A percentile compares a stretch with the other conserved stretches of the same genome.
Evolutionary conservation across 1,140 invertebrate genomes (phyloP).

Genomic region (Lordiphosa stackelbergi): DNA sequence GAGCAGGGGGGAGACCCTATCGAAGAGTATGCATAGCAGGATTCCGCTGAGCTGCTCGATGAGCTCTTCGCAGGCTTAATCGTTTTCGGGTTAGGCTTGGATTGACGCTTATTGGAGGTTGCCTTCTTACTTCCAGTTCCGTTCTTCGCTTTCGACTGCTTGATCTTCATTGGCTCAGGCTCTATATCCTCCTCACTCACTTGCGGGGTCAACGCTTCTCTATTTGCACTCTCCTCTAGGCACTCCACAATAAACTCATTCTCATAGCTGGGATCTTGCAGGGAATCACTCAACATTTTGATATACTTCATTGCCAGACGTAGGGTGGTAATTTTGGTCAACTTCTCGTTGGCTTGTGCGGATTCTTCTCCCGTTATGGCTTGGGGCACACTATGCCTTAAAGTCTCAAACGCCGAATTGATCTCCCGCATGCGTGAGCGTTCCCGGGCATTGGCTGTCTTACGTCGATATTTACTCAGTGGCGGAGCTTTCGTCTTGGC

Average conservation of each 20-base stretch:
- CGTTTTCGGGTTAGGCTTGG: neutral
- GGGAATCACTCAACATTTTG: conserved; percentile 79
- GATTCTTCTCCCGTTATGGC: conserved; percentile 70
- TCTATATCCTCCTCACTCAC: conserved; percentile 30
- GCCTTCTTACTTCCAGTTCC: neutral
- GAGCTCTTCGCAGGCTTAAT: neutral
- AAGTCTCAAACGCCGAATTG: conserved; percentile 89
- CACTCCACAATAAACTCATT: conserved; percentile 62
- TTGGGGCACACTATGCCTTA: conserved; percentile 86
- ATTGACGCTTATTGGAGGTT: no score
- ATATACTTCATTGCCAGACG: conserved; percentile 93
- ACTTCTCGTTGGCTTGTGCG: conserved; percentile 82
- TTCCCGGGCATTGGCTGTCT: conserved; percentile 93
- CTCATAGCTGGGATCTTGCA: conserved; percentile 65
- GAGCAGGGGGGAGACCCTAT: conserved; percentile 48
- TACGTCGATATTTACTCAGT: conserved; percentile 91
- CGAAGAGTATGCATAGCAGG: conserved; percentile 58
- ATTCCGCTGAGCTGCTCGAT: conserved; percentile 46
- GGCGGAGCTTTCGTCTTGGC: conserved; percentile 87
- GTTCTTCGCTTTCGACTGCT: conserved; percentile 12
- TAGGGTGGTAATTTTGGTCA: conserved; percentile 94
- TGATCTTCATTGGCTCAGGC: conserved; percentile 20
- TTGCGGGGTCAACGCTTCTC: conserved; percentile 36
- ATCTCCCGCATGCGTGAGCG: conserved; percentile 91
- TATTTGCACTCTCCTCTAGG: conserved; percentile 48